phyloP scores from a whole-genome alignment of 2,113 vertebrate species.

The Heterotis niloticus region DNA sequence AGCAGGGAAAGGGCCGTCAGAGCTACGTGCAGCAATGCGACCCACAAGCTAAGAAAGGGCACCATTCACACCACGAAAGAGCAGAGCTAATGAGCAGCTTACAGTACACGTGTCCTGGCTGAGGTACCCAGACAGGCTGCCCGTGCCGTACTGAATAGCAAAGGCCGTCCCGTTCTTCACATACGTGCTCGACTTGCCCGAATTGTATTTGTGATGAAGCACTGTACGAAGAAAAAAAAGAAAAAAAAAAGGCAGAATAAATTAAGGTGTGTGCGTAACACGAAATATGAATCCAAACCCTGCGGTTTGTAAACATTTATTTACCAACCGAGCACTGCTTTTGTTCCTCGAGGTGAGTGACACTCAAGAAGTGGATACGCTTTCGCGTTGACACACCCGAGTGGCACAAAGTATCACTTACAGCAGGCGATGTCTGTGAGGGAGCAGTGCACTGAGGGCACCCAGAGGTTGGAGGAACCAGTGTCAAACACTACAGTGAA shows the following conservation, averaged over 20 bases:
- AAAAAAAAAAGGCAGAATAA: neutral
- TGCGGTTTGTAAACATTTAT: neutral
- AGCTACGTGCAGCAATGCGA: neutral
- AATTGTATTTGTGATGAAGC: conserved; percentile 86
- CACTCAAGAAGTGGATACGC: neutral
- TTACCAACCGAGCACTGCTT: neutral
- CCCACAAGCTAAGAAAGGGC: neutral
- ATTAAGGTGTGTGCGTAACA: neutral
- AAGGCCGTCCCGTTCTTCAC: conserved; percentile 84
- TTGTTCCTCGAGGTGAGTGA: neutral
- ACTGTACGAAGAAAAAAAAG: conserved; percentile 54
- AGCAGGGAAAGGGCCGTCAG: neutral
- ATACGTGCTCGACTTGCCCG: conserved; percentile 76
- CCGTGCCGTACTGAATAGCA: conserved; percentile 83
- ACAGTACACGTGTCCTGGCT: conserved; percentile 76
- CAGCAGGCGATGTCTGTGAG: conserved; percentile 80
- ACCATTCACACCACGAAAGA: neutral
- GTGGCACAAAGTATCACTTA: conserved; percentile 60
- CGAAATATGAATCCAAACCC: no score
- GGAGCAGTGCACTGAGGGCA: conserved; percentile 82
- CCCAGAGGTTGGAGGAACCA: conserved; percentile 95
- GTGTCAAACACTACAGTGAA: conserved; percentile 96
- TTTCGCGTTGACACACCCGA: neutral
- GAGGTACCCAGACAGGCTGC: conserved; percentile 88
- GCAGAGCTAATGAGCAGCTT: conserved; percentile 17